Evolutionary conservation across 2,888 invertebrate genomes (phyloP), one percentile per base, ranked within the genome.

Genomic region (Lamellibrachia satsuma): DNA sequence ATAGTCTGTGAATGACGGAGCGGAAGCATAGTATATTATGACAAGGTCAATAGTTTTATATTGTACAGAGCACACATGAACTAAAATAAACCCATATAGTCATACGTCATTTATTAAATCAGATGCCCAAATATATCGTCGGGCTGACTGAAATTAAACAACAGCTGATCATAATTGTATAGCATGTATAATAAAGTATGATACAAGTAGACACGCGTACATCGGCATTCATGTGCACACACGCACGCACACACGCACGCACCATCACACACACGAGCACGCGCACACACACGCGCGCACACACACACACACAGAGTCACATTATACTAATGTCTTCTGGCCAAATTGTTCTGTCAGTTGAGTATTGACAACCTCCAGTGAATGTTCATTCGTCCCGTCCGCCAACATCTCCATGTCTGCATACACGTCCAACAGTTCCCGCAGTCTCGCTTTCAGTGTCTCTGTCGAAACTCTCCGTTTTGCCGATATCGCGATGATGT

Each of bases 401-500:
- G 0, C 15, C 55, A 52, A 60, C 39, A 90, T 91, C 60, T 94
- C 93, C 92, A 90, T 91, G 94, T 95, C 95, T 93, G 94, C 95
- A 95, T 95, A 94, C 90, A 94, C 92, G 94, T 96, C 96, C 55
- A 96, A 93, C 27, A 95, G 91, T 60, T 94, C 93, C 7, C 96
- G 94, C 27, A 96, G 92, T 90, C 94, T 93, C 1, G 93, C 55
- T 94, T 95, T 96, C 92, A 96, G 93, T 0, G 93, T 92, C 2
- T 94, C 94, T 7, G 94, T 94, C 90, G 94, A 94, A 8, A 93
- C 52, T 39, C 94, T 92, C 75, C 95, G 93, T 94, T 95, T 95
- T 2, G 96, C 96, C 22, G 96, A 96, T 94, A 98, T 98, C 1
- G 98, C 97, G 93, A 98, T 96, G 92, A 99, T 97, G 94, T 98